These are phyloP conservation scores for Ennomos fuscantarius DNA, from an alignment of 2,888 invertebrate genomes.

Conservation along the genomic window DNA sequence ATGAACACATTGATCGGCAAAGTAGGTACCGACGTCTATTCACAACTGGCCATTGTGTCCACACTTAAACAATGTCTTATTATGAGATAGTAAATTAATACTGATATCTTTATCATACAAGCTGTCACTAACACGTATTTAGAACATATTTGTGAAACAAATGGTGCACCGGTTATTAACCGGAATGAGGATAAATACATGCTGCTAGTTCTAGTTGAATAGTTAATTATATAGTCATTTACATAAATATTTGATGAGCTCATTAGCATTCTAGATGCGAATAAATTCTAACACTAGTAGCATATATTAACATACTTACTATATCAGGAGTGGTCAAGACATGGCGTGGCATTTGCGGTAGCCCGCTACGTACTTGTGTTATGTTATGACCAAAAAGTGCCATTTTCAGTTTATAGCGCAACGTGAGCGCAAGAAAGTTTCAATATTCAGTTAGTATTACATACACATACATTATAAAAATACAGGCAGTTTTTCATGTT, in stretches of 20 bases:
- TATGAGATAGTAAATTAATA: slow-evolving; percentile 33
- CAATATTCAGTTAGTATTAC: too few relatives aligned
- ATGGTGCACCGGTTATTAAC: slow-evolving; percentile 27
- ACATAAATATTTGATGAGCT: slow-evolving; percentile 29
- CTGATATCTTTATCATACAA: slow-evolving; percentile 31
- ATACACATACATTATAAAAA: too few relatives aligned
- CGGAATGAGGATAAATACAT: slow-evolving; percentile 36
- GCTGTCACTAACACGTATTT: slow-evolving; percentile 21
- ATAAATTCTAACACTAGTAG: slow-evolving; percentile 9
- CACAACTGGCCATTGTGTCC: slow-evolving; percentile 36
- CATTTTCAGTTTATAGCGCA: too few relatives aligned
- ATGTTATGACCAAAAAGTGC: too few relatives aligned
- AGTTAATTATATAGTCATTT: slow-evolving; percentile 34
- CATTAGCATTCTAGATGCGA: slow-evolving; percentile 10
- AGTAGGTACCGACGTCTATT: slow-evolving; percentile 9
- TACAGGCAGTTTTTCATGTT: too few relatives aligned
- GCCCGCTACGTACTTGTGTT: too few relatives aligned
- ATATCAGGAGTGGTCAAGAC: too few relatives aligned
- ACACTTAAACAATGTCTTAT: slow-evolving; percentile 40
- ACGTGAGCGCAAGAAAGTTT: too few relatives aligned
- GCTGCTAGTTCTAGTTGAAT: slow-evolving; percentile 32
- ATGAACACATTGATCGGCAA: slow-evolving; percentile 11
- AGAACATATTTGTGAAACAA: slow-evolving; percentile 28
- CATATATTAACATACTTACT: too few relatives aligned
- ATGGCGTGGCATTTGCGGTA: too few relatives aligned